Percentiles rank a stretch among this genome's conserved stretches.
These are phyloP conservation scores for Amphiura filiformis DNA, from an alignment of 35 echinoderm and acorn worm species.

Conservation along the genomic window DNA sequence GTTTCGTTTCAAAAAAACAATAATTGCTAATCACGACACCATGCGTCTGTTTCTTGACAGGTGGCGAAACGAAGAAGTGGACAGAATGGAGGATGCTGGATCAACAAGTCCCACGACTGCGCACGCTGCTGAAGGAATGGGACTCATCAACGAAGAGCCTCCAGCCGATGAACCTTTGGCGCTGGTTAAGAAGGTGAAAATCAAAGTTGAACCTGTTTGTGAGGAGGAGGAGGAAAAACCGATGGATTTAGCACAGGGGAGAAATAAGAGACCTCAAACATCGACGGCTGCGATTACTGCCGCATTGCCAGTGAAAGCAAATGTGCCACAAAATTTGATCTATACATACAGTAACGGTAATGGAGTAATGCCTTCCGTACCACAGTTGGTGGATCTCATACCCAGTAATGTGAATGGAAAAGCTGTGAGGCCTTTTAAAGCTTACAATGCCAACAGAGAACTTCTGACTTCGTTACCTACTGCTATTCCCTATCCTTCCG, in stretches of 20 bases:
- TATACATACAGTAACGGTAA: neutral
- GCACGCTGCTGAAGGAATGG: neutral
- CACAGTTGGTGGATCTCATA: neutral
- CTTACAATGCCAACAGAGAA: neutral
- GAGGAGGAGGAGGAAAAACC: neutral
- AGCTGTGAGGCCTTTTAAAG: neutral
- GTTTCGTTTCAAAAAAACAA: too few relatives aligned
- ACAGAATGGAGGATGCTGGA: neutral
- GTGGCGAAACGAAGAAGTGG: neutral
- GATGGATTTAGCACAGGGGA: neutral
- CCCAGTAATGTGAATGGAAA: neutral
- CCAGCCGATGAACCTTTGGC: neutral
- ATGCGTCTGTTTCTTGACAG: neutral
- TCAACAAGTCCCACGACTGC: neutral
- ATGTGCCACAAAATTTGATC: neutral
- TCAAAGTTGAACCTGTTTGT: neutral
- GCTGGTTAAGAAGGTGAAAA: neutral
- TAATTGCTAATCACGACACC: too few relatives aligned
- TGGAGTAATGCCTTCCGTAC: neutral
- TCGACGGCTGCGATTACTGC: neutral
- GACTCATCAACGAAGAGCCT: neutral
- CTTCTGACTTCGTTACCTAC: neutral
- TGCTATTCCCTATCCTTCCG: neutral
- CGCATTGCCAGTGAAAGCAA: neutral
- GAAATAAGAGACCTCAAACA: neutral